Percentiles rank a stretch among this genome's conserved stretches.
Evolutionary conservation across 2,797 vertebrate genomes (phyloP).

Genomic region (Microcaecilia unicolor): DNA sequence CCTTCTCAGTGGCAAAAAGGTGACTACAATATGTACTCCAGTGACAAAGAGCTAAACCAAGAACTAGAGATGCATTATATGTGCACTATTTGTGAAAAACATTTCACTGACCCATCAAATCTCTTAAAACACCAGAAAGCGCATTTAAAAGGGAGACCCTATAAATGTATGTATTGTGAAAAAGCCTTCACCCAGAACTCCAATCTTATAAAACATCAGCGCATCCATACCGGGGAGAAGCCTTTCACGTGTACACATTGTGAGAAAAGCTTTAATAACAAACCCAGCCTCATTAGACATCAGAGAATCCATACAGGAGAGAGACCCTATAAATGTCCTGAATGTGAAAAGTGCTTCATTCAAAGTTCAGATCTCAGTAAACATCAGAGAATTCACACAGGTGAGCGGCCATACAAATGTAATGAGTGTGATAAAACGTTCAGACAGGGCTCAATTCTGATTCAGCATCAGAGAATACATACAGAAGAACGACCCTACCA

Average conservation of each 20-base stretch:
- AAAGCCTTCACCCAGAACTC: background rate
- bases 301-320: background rate
- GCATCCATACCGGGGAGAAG: background rate
- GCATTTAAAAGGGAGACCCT: background rate
- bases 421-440: background rate
- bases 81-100: background rate
- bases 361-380: background rate
- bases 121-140: background rate
- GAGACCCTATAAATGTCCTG: background rate
- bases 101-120: background rate
- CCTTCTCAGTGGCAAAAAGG: no score
- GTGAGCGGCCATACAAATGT: background rate
- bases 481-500: background rate
- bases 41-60: no score
- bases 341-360: background rate
- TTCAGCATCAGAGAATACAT: conserved; percentile 1
- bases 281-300: background rate
- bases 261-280: background rate
- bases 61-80: no score
- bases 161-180: background rate
- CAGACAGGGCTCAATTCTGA: background rate
- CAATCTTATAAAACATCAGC: background rate
- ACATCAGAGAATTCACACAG: background rate
- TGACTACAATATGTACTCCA: no score
- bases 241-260: background rate